These are phyloP conservation scores for Trichopria drosophilae DNA, from an alignment of 2,888 invertebrate species.

Conservation along the genomic window DNA sequence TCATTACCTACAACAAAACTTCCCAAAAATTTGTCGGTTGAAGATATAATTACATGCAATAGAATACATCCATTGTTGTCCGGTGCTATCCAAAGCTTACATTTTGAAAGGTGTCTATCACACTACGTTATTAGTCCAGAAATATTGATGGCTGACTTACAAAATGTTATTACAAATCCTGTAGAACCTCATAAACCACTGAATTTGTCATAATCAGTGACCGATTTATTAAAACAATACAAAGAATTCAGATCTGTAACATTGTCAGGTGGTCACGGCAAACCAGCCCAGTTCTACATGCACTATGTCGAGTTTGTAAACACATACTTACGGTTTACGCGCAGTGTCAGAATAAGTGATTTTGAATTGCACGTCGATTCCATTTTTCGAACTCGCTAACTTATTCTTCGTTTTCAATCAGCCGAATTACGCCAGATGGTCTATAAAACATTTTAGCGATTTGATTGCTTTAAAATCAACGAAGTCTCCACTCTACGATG, in stretches of 20 bases:
- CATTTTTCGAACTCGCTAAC: conserved; percentile 27
- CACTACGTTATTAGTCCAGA: background rate
- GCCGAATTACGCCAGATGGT: too few relatives aligned
- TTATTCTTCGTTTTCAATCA: background rate
- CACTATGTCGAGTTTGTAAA: background rate
- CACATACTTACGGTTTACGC: background rate
- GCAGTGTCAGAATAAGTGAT: conserved; percentile 37
- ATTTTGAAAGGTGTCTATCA: conserved; percentile 43
- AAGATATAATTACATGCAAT: conserved; percentile 44
- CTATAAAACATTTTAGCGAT: background rate
- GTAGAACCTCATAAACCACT: background rate
- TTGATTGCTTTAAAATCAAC: background rate
- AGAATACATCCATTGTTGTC: conserved; percentile 44
- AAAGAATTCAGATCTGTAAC: background rate
- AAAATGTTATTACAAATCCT: background rate
- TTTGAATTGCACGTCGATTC: conserved; percentile 40
- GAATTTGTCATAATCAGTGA: background rate
- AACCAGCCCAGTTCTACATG: background rate
- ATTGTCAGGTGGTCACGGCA: background rate
- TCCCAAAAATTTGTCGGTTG: background rate
- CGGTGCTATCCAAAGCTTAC: conserved; percentile 42
- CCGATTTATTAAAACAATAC: background rate
- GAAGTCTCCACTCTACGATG: too few relatives aligned
- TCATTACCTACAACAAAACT: background rate
- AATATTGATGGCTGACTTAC: background rate